Evolutionary conservation across 2,113 vertebrate species (phyloP).

Genomic region (Brachypodius melanocephalos): DNA sequence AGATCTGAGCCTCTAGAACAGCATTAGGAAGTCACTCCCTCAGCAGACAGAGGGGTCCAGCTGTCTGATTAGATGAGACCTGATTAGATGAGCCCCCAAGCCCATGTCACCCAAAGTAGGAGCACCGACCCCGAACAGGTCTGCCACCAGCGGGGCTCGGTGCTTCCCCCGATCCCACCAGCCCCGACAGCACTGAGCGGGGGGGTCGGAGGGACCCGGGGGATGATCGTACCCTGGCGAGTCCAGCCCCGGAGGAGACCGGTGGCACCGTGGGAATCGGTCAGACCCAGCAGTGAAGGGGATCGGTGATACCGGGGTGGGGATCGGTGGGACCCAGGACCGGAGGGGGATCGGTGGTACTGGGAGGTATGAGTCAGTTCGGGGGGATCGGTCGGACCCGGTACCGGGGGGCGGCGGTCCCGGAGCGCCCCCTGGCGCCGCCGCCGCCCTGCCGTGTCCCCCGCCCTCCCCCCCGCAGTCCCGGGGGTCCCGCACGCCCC

Average conservation of each 20-base stretch:
- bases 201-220: too few species aligned
- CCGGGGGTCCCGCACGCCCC: neutral
- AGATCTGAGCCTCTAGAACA: neutral
- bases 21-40: neutral
- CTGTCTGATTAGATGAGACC: neutral
- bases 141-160: neutral
- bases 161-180: neutral
- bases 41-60: neutral
- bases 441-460: too few species aligned
- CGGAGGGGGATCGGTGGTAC: neutral
- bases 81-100: neutral
- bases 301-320: neutral
- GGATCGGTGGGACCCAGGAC: accelerated
- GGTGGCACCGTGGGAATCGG: too few species aligned
- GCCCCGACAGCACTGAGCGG: too few species aligned
- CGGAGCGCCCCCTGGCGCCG: neutral
- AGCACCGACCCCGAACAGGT: neutral
- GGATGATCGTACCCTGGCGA: too few species aligned
- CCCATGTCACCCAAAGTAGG: accelerated
- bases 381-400: neutral
- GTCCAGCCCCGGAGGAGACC: too few species aligned
- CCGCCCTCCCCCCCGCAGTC: accelerated
- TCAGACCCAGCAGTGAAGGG: too few species aligned
- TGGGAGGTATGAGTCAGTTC: neutral
- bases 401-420: neutral